phyloP scores from a whole-genome alignment of 2,113 vertebrate species.

The Shinisaurus crocodilurus region DNA sequence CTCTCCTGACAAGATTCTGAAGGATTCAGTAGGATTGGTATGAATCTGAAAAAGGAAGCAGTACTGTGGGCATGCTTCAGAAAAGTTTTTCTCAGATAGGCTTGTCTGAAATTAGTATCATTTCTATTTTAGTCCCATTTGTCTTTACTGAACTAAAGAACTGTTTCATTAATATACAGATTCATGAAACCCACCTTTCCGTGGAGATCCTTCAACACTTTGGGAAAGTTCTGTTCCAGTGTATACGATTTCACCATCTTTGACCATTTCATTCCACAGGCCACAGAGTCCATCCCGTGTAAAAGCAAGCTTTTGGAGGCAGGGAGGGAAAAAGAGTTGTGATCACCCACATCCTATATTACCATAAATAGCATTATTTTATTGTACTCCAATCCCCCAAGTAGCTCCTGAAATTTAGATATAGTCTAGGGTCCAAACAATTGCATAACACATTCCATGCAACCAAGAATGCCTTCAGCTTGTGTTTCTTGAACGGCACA shows the following conservation, averaged over 20 bases:
- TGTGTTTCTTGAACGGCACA: background rate
- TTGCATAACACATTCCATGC: background rate
- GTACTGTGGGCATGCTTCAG: background rate
- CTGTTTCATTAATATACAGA: background rate
- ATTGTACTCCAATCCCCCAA: background rate
- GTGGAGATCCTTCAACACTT: slow-evolving; percentile 79
- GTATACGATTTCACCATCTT: slow-evolving; percentile 96
- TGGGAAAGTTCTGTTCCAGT: slow-evolving; percentile 86
- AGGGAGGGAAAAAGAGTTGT: slow-evolving; percentile 19
- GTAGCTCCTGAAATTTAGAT: background rate
- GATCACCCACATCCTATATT: slow-evolving; percentile 5
- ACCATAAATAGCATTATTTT: background rate
- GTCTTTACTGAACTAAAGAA: background rate
- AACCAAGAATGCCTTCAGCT: background rate
- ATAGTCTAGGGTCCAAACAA: background rate
- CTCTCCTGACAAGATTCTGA: too few species aligned
- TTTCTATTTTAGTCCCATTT: background rate
- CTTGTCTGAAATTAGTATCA: background rate
- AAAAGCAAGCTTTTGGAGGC: slow-evolving; percentile 88
- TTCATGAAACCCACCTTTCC: slow-evolving; percentile 76
- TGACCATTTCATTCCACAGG: slow-evolving; percentile 99
- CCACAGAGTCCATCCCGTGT: slow-evolving; percentile 95
- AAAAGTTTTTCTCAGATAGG: background rate
- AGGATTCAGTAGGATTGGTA: background rate
- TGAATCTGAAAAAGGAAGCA: background rate